Conservation (phyloP, 2,888 invertebrate genomes). For the Volucella bombylans region DNA sequence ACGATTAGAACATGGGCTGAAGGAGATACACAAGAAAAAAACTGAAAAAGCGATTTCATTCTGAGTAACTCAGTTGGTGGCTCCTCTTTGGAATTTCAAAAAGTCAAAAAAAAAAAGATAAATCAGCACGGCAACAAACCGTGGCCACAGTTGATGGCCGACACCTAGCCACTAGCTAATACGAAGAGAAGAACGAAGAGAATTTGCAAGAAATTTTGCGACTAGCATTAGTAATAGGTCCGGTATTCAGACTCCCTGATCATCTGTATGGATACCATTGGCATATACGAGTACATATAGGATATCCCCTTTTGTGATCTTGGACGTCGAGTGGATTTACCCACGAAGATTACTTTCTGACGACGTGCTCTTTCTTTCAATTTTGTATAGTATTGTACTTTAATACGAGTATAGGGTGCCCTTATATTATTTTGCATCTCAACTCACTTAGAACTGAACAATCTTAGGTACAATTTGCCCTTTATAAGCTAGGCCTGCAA, state of each 20-base stretch:
- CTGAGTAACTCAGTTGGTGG: slow-evolving; percentile 61
- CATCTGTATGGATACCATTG: neutral
- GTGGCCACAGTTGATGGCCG: slow-evolving; percentile 18
- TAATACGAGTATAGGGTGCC: no score
- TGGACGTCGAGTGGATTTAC: no score
- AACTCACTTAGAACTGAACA: no score
- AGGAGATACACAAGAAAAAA: neutral
- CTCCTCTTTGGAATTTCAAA: slow-evolving; percentile 47
- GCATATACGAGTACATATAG: no score
- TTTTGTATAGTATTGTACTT: no score
- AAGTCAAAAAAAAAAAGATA: slow-evolving; percentile 29
- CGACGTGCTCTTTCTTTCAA: no score
- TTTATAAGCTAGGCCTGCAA: no score
- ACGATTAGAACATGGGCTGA: no score
- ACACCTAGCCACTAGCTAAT: slow-evolving; percentile 18
- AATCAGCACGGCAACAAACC: slow-evolving; percentile 53
- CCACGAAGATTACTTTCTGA: no score
- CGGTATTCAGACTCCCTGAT: slow-evolving; percentile 53
- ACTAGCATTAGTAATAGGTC: slow-evolving; percentile 60
- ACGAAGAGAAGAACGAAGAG: slow-evolving; percentile 44
- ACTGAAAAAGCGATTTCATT: slow-evolving; percentile 20
- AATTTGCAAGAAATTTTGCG: slow-evolving; percentile 41
- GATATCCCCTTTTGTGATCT: no score
- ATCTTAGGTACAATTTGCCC: no score
- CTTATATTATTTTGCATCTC: no score